Evolutionary conservation across 53 echinoderm and acorn worm species (phyloP).

Genomic region (Actinopyga echinites): DNA sequence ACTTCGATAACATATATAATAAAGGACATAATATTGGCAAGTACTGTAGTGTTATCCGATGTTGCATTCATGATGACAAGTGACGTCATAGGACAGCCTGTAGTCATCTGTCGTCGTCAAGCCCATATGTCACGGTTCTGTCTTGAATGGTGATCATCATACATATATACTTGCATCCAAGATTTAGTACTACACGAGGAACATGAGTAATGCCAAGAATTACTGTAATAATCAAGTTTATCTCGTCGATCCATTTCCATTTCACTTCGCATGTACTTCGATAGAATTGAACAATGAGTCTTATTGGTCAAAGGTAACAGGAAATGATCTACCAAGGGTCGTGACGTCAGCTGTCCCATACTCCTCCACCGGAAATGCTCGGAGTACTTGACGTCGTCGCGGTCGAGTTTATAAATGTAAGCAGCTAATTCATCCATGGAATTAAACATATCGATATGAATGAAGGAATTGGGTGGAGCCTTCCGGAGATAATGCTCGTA

Average conservation of each 20-base stretch:
- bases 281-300: conserved; percentile 17
- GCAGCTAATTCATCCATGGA: conserved; percentile 20
- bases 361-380: conserved; percentile 36
- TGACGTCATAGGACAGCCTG: too few relatives aligned
- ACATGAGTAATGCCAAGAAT: conserved; percentile 6
- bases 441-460: conserved; percentile 30
- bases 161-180: conserved; percentile 24
- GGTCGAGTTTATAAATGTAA: conserved; percentile 16
- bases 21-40: too few relatives aligned
- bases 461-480: conserved; percentile 32
- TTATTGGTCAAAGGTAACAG: conserved; percentile 12
- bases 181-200: conserved; percentile 7
- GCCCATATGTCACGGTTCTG: conserved; percentile 23
- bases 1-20: too few relatives aligned
- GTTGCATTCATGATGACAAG: too few relatives aligned
- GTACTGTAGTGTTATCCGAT: too few relatives aligned
- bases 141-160: background rate
- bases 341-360: conserved; percentile 15
- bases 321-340: conserved; percentile 5
- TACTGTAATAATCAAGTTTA: conserved; percentile 14
- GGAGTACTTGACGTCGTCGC: conserved; percentile 2
- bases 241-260: background rate
- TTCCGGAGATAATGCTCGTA: conserved; percentile 16
- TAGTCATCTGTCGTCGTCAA: background rate
- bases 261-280: conserved; percentile 2